Conservation (phyloP, 2,888 invertebrate genomes). For the Ctena decussata region DNA sequence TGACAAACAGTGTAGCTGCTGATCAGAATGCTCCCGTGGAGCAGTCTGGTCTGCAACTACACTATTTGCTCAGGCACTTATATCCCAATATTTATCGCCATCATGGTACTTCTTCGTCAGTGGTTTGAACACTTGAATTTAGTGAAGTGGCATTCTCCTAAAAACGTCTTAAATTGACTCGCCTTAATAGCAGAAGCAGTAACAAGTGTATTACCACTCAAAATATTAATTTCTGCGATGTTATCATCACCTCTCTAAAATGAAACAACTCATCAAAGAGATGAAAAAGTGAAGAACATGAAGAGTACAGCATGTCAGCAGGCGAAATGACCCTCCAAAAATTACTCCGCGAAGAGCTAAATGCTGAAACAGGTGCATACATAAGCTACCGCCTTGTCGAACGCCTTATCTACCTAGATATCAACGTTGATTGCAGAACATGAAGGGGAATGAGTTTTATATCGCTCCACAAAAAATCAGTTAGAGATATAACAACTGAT, state of each 20-base stretch:
- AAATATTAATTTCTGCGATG: constrained; percentile 58
- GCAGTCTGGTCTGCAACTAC: too few relatives aligned
- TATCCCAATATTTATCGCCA: too few relatives aligned
- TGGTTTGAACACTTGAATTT: not conserved
- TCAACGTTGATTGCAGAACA: constrained; percentile 45
- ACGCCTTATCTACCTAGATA: constrained; percentile 55
- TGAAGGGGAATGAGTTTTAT: constrained; percentile 53
- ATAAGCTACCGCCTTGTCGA: constrained; percentile 47
- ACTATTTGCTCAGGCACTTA: too few relatives aligned
- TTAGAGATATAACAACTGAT: constrained; percentile 46
- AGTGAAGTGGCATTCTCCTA: not conserved
- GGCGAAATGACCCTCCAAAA: constrained; percentile 10
- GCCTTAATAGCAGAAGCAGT: not conserved
- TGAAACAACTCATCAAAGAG: constrained; percentile 55
- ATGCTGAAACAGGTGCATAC: constrained; percentile 58
- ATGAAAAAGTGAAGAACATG: constrained; percentile 5
- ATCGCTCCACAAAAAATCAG: constrained; percentile 31
- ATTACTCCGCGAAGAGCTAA: not conserved
- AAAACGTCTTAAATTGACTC: constrained; percentile 4
- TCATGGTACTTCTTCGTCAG: not conserved
- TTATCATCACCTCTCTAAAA: constrained; percentile 40
- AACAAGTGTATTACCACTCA: constrained; percentile 38
- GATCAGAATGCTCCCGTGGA: too few relatives aligned
- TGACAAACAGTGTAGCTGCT: too few relatives aligned
- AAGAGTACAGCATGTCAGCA: not conserved